These are phyloP conservation scores for Brachyopa scutellaris DNA, from an alignment of 2,888 invertebrate species.

Conservation along the genomic window DNA sequence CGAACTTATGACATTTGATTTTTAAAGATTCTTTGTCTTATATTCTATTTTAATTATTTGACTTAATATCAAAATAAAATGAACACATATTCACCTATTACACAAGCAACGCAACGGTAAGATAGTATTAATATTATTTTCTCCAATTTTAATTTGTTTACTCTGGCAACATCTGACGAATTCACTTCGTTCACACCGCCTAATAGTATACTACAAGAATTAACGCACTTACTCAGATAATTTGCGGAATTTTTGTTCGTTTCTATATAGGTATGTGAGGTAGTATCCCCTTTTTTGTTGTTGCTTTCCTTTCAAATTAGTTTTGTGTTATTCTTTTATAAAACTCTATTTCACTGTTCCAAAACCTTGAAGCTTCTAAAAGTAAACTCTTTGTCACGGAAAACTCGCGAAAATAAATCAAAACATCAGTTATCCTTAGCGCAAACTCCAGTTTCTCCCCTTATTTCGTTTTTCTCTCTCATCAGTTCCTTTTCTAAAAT, in stretches of 20 bases:
- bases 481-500: neutral
- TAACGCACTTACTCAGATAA: neutral
- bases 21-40: too few relatives aligned
- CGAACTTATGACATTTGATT: too few relatives aligned
- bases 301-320: neutral
- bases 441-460: slow-evolving; percentile 22
- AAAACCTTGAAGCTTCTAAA: too few relatives aligned
- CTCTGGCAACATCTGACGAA: neutral
- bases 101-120: too few relatives aligned
- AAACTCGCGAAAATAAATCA: neutral
- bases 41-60: too few relatives aligned
- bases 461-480: neutral
- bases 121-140: too few relatives aligned
- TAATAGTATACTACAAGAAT: slow-evolving; percentile 3
- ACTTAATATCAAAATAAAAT: too few relatives aligned
- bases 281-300: too few relatives aligned
- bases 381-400: neutral
- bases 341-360: neutral
- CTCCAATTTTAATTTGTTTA: too few relatives aligned
- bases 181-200: neutral
- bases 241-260: too few relatives aligned
- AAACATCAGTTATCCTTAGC: neutral
- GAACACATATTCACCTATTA: too few relatives aligned
- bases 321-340: neutral
- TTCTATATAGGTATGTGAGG: too few relatives aligned